Base-by-base conservation (phyloP, 1,140 invertebrate species). In the Listronotus bonariensis region DNA sequence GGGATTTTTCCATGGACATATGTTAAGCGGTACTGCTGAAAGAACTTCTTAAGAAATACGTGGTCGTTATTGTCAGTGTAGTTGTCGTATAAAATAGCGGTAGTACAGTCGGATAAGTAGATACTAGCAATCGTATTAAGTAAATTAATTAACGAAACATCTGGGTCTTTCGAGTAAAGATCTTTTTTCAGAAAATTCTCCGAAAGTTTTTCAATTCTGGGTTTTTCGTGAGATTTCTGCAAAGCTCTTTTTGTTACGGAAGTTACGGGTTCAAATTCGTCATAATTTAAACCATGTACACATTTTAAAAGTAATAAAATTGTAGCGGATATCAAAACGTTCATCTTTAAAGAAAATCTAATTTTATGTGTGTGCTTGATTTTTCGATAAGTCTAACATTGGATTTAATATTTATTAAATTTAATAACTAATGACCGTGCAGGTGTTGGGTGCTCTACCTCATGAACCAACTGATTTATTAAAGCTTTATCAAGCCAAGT, bases 51-150 rank as follows among this genome's bases (percentile, higher is more conserved):
- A 36, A 88, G 74, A 20, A 88, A 73, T 9, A 83, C 70, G 7
- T 74, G 78, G 51, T 86, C 82, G n/a, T 77, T 76, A 14, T 77
- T 75, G 74, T 85, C 83, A 2, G 84, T 81, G 69, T 74, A 78
- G 36, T 68, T 76, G 64, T 88, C 87, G 55, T 88, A 88, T 11
- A 88, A 79, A 62, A 89, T 82, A n/a, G 85, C 77, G 0, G 86
- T 82, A 1, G 81, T 81, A 67, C 86, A 88, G 49, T 84, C 83
- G 26, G 74, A 74, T 7, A 88, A 74, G 72, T 87, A 83, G n/a
- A 82, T 79, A 2, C 77, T 31, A 6, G 84, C 81, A 41, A 88
- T 80, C 68, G 82, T 83, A 59, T 81, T 80, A 12, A 88, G 71
- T 15, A 88, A 72, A 32, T 76, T 76, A 6, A 87, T 82, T 12